These are phyloP conservation scores for Argyresthia goedartella DNA, from an alignment of 2,888 invertebrate species.

Conservation along the genomic window DNA sequence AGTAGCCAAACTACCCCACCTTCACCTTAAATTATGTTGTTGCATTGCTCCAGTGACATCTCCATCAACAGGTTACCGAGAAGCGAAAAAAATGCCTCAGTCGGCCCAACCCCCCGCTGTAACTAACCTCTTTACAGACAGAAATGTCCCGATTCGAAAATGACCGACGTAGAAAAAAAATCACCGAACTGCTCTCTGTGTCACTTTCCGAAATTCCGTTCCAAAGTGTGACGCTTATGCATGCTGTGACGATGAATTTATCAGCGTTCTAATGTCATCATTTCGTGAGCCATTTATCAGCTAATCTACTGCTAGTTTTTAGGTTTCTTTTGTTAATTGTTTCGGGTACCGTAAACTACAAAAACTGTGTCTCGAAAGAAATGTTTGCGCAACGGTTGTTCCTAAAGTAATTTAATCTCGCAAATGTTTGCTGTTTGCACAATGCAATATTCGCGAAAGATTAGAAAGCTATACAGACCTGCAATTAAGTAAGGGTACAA, in stretches of 20 bases:
- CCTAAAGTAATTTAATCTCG: not conserved
- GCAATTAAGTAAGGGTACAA: slow-evolving; percentile 60
- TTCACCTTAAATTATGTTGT: not conserved
- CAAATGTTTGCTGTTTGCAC: not conserved
- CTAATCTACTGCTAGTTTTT: not conserved
- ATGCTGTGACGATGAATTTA: slow-evolving; percentile 47
- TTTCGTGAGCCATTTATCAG: not conserved
- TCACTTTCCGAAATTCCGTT: slow-evolving; percentile 30
- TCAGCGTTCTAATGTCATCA: not conserved
- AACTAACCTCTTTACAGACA: slow-evolving; percentile 49
- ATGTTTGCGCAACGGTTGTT: not conserved
- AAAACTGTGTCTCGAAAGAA: not conserved
- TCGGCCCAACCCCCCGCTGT: slow-evolving; percentile 50
- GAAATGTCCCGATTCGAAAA: slow-evolving; percentile 56
- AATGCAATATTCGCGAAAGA: slow-evolving; percentile 5
- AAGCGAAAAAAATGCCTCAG: slow-evolving; percentile 33
- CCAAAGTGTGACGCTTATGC: too few species aligned
- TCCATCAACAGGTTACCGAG: slow-evolving; percentile 45
- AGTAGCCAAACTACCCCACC: not conserved
- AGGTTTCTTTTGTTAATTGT: not conserved
- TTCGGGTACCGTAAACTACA: not conserved
- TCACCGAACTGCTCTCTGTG: slow-evolving; percentile 5
- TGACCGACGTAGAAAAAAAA: slow-evolving; percentile 29
- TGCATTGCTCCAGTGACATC: slow-evolving; percentile 24
- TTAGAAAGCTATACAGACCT: slow-evolving; percentile 25